A percentile compares a stretch with the other conserved stretches of the same genome.
These are phyloP conservation scores for Prorops nasuta DNA, from an alignment of 1,140 invertebrate genomes.

Conservation along the genomic window DNA sequence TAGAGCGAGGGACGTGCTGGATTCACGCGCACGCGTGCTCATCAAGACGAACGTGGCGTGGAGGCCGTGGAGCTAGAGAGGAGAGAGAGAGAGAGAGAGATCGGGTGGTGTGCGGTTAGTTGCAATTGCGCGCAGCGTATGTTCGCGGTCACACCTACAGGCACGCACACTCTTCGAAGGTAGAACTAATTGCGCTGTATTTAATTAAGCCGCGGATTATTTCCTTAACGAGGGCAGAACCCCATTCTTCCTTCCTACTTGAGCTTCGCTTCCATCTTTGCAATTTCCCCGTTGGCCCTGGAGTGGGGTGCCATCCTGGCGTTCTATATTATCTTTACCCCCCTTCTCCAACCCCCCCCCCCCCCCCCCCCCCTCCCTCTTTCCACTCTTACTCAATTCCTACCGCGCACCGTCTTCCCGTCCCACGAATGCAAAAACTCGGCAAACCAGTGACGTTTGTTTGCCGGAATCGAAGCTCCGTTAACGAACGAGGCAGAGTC, in stretches of 20 bases:
- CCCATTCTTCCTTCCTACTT: slow-evolving; percentile 24
- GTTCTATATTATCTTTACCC: not conserved
- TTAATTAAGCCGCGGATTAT: slow-evolving; percentile 41
- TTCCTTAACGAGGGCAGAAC: slow-evolving; percentile 36
- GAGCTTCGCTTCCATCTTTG: not conserved
- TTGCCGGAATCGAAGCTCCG: too few species aligned
- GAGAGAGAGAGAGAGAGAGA: not conserved
- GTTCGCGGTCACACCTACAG: not conserved
- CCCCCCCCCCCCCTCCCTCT: not conserved
- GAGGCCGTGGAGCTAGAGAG: not conserved
- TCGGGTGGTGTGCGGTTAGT: not conserved
- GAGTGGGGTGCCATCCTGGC: too few species aligned
- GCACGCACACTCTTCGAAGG: slow-evolving; percentile 11
- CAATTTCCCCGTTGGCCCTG: too few species aligned
- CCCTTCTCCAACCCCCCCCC: not conserved
- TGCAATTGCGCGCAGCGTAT: not conserved
- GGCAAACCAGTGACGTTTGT: too few species aligned
- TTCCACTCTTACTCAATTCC: not conserved
- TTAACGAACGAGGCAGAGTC: too few species aligned
- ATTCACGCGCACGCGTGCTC: not conserved
- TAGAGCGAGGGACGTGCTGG: not conserved
- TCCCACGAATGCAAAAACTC: too few species aligned
- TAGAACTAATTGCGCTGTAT: slow-evolving; percentile 37
- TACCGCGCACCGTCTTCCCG: not conserved
- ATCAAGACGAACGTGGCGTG: not conserved